Percentiles rank a stretch among this genome's conserved stretches.
These are phyloP conservation scores for Eulemur macaco DNA, from an alignment of 2,113 vertebrate species.

Conservation along the genomic window DNA sequence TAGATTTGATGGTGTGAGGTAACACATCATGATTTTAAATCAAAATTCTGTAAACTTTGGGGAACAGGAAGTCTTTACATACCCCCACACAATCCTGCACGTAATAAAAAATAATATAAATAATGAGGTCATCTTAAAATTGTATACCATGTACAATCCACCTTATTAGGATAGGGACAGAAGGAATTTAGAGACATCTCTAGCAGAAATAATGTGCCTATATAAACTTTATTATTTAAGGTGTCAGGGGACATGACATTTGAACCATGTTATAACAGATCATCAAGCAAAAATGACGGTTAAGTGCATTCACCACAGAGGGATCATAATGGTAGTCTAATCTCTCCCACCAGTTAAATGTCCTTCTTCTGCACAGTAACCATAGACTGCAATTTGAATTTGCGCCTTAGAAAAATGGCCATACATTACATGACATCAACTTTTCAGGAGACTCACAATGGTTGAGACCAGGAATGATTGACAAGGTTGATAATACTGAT, in stretches of 20 bases:
- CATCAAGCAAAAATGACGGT: not conserved
- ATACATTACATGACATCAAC: not conserved
- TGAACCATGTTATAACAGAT: conserved; percentile 17
- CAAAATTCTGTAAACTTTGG: not conserved
- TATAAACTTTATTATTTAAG: not conserved
- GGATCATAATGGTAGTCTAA: not conserved
- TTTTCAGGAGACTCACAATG: not conserved
- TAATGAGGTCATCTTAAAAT: not conserved
- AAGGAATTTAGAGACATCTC: not conserved
- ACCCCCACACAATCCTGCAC: not conserved
- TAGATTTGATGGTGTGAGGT: conserved; percentile 2
- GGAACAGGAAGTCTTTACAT: not conserved
- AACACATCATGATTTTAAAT: conserved; percentile 39
- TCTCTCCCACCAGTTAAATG: not conserved
- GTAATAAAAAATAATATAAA: conserved; percentile 33
- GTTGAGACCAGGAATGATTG: not conserved
- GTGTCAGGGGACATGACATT: not conserved
- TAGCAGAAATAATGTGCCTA: not conserved
- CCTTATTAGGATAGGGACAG: not conserved
- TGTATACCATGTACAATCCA: not conserved
- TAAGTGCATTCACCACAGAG: not conserved
- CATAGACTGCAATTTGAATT: not conserved
- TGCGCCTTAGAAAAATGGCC: not conserved
- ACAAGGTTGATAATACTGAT: not conserved
- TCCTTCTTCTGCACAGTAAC: not conserved